Evolutionary conservation across 2,113 vertebrate species (phyloP).

Genomic region (Cisticola juncidis): DNA sequence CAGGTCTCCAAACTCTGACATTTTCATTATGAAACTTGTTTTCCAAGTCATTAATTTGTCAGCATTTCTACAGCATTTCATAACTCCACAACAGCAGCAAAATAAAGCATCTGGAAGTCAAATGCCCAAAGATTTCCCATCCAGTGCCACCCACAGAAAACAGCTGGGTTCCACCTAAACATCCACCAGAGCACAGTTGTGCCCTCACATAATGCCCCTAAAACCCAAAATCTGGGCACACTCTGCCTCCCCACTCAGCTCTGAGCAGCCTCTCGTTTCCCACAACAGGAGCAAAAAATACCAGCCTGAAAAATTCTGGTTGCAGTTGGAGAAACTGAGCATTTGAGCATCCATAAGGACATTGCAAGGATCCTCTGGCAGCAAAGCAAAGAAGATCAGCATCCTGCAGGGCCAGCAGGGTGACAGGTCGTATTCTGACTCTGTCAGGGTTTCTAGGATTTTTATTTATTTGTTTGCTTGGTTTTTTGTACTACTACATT

Average conservation of each 20-base stretch:
- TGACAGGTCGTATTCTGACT: no score
- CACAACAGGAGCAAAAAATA: background rate
- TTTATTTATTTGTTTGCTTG: no score
- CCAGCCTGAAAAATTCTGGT: background rate
- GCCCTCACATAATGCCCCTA: rapidly evolving
- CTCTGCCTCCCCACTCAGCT: background rate
- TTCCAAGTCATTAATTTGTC: slow-evolving; percentile 32
- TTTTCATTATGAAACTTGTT: slow-evolving; percentile 20
- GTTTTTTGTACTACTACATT: no score
- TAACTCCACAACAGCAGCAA: background rate
- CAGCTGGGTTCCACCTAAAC: background rate
- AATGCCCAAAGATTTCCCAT: background rate
- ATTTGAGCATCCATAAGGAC: background rate
- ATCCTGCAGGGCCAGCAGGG: background rate
- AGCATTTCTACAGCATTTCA: background rate
- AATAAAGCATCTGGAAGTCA: background rate
- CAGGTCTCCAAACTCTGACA: background rate
- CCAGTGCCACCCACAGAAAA: background rate
- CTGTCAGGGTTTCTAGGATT: no score
- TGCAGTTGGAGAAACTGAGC: background rate
- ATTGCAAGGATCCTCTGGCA: background rate
- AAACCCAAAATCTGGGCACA: rapidly evolving
- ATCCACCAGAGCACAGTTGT: background rate
- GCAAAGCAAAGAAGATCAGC: background rate
- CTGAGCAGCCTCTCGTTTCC: background rate